Conservation (phyloP, 2,797 vertebrate genomes). For the Pempheris klunzingeri region DNA sequence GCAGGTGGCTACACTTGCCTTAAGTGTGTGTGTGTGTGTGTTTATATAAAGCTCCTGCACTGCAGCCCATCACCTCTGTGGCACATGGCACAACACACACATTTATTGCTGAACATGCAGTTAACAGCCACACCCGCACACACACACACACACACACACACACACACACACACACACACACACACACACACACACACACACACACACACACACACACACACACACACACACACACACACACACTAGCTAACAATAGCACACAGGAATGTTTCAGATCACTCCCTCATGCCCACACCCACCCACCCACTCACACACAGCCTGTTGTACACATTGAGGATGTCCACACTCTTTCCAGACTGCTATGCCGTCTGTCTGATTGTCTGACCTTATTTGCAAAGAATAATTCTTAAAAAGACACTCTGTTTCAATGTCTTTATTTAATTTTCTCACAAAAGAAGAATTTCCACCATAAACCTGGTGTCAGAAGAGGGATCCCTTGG, state of each 20-base stretch:
- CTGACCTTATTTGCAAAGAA: too few relatives aligned
- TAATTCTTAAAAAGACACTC: too few relatives aligned
- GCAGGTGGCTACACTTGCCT: neutral
- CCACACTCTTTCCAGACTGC: too few relatives aligned
- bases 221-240: constrained; percentile 44
- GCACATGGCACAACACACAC: constrained; percentile 41
- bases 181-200: constrained; percentile 41
- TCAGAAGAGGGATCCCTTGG: too few relatives aligned
- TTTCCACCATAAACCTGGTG: too few relatives aligned
- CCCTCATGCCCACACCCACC: constrained; percentile 20
- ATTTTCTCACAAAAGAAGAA: too few relatives aligned
- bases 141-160: constrained; percentile 41
- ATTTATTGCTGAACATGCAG: constrained; percentile 45
- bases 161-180: constrained; percentile 39
- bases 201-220: constrained; percentile 39
- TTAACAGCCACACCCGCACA: constrained; percentile 46
- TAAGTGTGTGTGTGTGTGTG: neutral
- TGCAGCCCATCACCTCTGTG: neutral
- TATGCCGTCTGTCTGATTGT: too few relatives aligned
- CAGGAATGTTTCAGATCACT: constrained; percentile 56
- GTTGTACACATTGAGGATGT: too few relatives aligned
- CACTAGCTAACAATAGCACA: constrained; percentile 60
- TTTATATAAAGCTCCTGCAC: neutral
- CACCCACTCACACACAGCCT: constrained; percentile 7
- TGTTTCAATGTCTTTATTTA: too few relatives aligned